These are phyloP conservation scores for Papilio helenus DNA, from an alignment of 1,140 invertebrate species.

Conservation along the genomic window DNA sequence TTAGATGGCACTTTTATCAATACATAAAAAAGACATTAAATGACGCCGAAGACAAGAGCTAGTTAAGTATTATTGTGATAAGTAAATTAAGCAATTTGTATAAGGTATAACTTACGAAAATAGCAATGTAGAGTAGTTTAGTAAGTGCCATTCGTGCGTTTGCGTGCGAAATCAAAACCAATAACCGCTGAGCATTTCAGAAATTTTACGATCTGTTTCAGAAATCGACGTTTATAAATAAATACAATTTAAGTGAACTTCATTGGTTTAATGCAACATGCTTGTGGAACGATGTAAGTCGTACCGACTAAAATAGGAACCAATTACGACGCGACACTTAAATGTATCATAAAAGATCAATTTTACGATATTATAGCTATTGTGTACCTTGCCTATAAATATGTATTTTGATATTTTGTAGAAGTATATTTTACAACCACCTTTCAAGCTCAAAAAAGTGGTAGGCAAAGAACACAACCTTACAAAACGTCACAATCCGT, in stretches of 20 bases:
- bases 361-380: slow-evolving; percentile 12
- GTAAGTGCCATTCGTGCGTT: slow-evolving; percentile 61
- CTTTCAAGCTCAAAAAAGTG: neutral
- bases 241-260: slow-evolving; percentile 71
- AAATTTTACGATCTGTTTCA: slow-evolving; percentile 67
- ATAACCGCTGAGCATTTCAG: slow-evolving; percentile 48
- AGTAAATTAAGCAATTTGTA: neutral
- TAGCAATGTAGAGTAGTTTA: slow-evolving; percentile 44
- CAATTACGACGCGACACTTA: slow-evolving; percentile 46
- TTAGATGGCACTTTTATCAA: neutral
- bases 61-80: neutral
- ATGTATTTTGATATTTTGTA: neutral
- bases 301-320: slow-evolving; percentile 54
- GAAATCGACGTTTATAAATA: slow-evolving; percentile 76
- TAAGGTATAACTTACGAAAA: slow-evolving; percentile 50
- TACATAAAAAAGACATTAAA: neutral
- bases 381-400: neutral
- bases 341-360: slow-evolving; percentile 2
- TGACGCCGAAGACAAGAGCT: no score
- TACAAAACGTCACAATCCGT: no score
- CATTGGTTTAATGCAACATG: slow-evolving; percentile 55
- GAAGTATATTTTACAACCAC: neutral
- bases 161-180: slow-evolving; percentile 49
- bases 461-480: no score
- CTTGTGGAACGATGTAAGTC: slow-evolving; percentile 48